A percentile compares a stretch with the other conserved stretches of the same genome.
phyloP scores from a whole-genome alignment of 2,888 invertebrate species.

The Cyaniris semiargus region DNA sequence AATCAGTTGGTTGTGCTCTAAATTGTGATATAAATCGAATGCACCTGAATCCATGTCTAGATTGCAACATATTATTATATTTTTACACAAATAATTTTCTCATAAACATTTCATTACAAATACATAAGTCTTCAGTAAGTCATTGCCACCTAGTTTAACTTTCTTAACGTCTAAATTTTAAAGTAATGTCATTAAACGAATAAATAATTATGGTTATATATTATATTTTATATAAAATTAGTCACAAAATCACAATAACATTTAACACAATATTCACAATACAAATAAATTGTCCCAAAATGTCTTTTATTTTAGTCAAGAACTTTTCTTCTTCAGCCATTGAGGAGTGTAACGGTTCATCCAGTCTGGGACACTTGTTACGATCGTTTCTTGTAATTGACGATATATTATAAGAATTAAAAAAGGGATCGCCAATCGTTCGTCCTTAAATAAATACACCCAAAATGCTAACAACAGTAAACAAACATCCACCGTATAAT shows the following conservation, averaged over 20 bases:
- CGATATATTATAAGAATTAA: conserved; percentile 88
- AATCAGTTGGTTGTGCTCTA: conserved; percentile 57
- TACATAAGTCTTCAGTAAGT: conserved; percentile 45
- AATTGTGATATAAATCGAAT: conserved; percentile 65
- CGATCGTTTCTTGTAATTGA: conserved; percentile 85
- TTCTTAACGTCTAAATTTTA: conserved; percentile 38
- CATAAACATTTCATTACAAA: conserved; percentile 42
- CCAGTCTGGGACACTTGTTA: conserved; percentile 81
- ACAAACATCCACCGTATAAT: conserved; percentile 87
- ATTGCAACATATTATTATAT: conserved; percentile 51
- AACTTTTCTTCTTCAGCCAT: conserved; percentile 71
- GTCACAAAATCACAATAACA: conserved; percentile 68
- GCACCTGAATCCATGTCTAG: conserved; percentile 43
- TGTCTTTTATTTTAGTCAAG: conserved; percentile 72
- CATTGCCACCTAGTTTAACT: conserved; percentile 62
- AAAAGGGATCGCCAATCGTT: conserved; percentile 89
- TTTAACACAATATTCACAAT: conserved; percentile 60
- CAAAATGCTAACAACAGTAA: conserved; percentile 88
- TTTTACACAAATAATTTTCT: conserved; percentile 49
- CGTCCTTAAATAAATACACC: conserved; percentile 90
- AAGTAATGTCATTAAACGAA: conserved; percentile 46
- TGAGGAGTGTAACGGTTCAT: conserved; percentile 63
- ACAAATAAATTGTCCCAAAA: conserved; percentile 63
- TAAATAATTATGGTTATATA: conserved; percentile 54
- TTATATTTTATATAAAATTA: conserved; percentile 56